Evolutionary conservation across 2,797 vertebrate species (phyloP).

Genomic region (Propithecus perrieri): DNA sequence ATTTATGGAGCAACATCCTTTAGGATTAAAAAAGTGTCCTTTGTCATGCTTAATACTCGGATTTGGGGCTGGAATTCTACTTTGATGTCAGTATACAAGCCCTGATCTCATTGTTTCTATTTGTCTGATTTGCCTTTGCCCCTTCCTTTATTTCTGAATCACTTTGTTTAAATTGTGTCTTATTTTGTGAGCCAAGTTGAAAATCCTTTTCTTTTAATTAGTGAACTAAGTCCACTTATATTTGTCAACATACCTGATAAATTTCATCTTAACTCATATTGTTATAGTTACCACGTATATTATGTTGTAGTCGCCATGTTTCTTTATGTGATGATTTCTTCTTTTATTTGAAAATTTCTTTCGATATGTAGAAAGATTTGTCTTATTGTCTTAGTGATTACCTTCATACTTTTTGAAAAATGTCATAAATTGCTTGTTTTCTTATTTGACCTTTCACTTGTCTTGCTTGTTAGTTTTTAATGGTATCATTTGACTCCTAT

Average conservation of each 20-base stretch:
- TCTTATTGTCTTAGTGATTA: neutral
- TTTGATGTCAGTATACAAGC: neutral
- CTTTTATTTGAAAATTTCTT: neutral
- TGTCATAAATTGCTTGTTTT: neutral
- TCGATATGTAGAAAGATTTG: neutral
- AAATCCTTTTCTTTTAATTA: neutral
- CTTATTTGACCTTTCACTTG: neutral
- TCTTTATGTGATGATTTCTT: neutral
- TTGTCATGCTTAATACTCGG: neutral
- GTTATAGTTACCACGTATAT: neutral
- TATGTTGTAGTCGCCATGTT: neutral
- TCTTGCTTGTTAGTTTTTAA: constrained; percentile 10
- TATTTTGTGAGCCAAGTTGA: neutral
- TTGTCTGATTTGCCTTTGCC: neutral
- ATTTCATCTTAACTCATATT: neutral
- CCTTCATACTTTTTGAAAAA: neutral
- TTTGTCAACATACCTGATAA: neutral
- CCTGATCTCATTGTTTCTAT: neutral
- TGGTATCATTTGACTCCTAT: neutral
- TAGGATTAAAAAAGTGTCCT: neutral
- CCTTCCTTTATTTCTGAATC: neutral
- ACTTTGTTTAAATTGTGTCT: neutral
- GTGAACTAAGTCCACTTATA: neutral
- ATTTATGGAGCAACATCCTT: neutral
- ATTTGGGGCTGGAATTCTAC: neutral